Base-by-base conservation (phyloP, 2,888 invertebrate species). In the Cerastis rubricosa region DNA sequence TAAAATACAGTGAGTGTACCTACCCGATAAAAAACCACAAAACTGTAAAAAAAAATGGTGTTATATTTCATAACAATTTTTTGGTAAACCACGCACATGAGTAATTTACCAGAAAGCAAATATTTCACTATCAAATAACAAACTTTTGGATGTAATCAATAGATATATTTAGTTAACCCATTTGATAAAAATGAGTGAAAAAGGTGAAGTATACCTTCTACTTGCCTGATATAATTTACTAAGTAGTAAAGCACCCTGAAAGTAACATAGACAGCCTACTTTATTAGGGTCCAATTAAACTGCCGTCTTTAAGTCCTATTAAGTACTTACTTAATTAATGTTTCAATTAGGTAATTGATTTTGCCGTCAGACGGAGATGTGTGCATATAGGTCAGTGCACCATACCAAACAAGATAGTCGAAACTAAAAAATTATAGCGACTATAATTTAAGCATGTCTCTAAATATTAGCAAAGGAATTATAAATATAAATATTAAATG, bases 301-400 rank as follows among this genome's bases (percentile, higher is more conserved):
- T 61, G 29, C 35, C 8, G 25, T 67, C 40, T 64, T n/a, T 45
- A n/a, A 49, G 35, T 54, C 19, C 47, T 51, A 76, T 51, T 57
- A 70, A 61, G 35, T 47, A 35, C 25, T 25, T 63, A 64, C 29
- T 25, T 63, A 64, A 72, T 63, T 45, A 74, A 65, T 65, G 61
- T 63, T 75, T 71, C 61, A 45, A 68, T 72, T 22, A n/a, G n/a
- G n/a, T n/a, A 66, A 64, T 73, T 76, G 59, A 81, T 76, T 73
- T 76, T 67, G 75, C 67, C 45, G 66, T 59, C 47, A 61, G 59
- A 74, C 51, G 22, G 22, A 64, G 68, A 76, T 70, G 29, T 76
- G 51, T 45, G 45, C 45, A 79, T 68, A 35, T 71, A 59, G 85
- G 74, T 82, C 51, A 29, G 57, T 59, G 65, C 67, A 73, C 51